Evolutionary conservation across 2,113 vertebrate genomes (phyloP).

Genomic region (Oncorhynchus clarkii): DNA sequence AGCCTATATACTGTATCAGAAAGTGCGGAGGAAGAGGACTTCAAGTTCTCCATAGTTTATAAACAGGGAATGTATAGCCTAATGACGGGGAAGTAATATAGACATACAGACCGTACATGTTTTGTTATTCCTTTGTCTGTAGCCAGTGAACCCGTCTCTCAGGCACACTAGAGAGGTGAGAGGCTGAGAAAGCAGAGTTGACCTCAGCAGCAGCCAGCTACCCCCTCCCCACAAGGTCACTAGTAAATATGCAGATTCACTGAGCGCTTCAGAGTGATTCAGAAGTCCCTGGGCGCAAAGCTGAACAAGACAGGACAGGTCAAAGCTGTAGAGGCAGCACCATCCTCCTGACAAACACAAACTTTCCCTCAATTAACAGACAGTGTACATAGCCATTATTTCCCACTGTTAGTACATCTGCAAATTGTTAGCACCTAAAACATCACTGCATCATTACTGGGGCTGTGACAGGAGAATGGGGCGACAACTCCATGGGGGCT

Average conservation of each 20-base stretch:
- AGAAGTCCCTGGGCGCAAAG: neutral
- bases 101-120: too few relatives aligned
- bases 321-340: constrained; percentile 17
- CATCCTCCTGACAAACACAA: neutral
- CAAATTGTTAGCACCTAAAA: neutral
- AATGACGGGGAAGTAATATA: neutral
- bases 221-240: neutral
- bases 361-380: neutral
- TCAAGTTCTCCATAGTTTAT: neutral
- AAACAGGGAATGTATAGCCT: neutral
- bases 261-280: neutral
- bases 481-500: neutral
- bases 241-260: constrained; percentile 14
- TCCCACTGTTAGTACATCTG: neutral
- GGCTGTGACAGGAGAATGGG: neutral
- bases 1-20: too few relatives aligned
- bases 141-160: neutral
- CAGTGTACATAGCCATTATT: neutral
- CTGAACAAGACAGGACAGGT: constrained; percentile 21
- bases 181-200: constrained; percentile 1
- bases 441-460: neutral
- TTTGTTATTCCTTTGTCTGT: constrained; percentile 3
- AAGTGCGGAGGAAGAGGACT: neutral
- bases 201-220: neutral
- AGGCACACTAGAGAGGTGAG: neutral